Base-by-base conservation (phyloP, 2,888 invertebrate genomes). In the Drosophila paracracens region DNA sequence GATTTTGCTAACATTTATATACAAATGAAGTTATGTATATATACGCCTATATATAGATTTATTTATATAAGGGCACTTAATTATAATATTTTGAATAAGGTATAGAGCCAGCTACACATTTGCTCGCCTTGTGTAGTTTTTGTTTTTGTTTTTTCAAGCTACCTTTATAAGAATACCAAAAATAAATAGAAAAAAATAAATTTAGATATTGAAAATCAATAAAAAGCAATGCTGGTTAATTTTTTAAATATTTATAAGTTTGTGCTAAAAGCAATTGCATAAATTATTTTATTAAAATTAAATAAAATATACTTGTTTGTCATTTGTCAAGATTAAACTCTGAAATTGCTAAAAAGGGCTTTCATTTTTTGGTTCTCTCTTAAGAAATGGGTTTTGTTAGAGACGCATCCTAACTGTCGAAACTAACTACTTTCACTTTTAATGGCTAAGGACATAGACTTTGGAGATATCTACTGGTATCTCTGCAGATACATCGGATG, bases 1-100 rank as follows among this genome's bases (percentile, higher is more conserved):
- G 35, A 52, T 70, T 59, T 76, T 73, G 69, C 68, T 82, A 74
- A 74, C 71, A 61, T 74, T 82, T 82, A 88, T 83, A 70, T 83
- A 84, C 87, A 86, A 73, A 62, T 83, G 68, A 70, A 57, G 63
- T 58, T 59, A 52, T 63, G 59, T 64, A 59, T 54, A 70, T 63
- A 59, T 35, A 48, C 38, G 33, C 33, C 31, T 53, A 36, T 43
- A 61, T 62, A 36, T 63, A 33, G 16, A 59, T 54, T 11, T 73
- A 61, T 36, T 48, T 59, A 53, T 57, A 64, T 64, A 18, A 52
- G 56, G 51, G 40, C 67, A 70, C 65, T 68, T 69, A 69, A n/a
- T 40, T 33, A 8, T 40, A 54, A 27, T 16, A 25, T 27, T 56
- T 52, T 38, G 63, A 62, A 68, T 50, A 51, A 66, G 56, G 46